Conservation (phyloP, 2,888 invertebrate species). For the Calephelis perditalis region DNA sequence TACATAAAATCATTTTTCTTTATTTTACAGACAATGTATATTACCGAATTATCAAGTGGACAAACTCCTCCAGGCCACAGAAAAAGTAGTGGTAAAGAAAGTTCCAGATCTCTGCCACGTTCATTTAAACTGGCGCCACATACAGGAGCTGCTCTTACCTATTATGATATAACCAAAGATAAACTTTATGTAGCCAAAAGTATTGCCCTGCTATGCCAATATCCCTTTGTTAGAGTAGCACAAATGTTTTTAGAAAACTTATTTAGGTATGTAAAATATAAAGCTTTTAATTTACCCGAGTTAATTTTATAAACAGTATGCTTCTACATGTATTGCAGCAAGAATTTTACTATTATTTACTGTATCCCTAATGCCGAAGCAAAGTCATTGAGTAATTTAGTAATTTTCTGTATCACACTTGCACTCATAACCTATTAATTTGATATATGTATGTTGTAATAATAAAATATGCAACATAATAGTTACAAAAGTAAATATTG, state of each 20-base stretch:
- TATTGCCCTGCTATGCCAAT: slow-evolving; percentile 94
- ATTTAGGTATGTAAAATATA: slow-evolving; percentile 81
- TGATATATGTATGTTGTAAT: too few species aligned
- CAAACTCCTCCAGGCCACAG: slow-evolving; percentile 81
- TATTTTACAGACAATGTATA: slow-evolving; percentile 87
- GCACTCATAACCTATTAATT: too few species aligned
- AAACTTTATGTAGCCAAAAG: slow-evolving; percentile 97
- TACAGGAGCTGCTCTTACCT: slow-evolving; percentile 87
- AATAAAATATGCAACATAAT: too few species aligned
- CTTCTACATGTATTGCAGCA: too few species aligned
- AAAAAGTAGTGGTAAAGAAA: slow-evolving; percentile 79
- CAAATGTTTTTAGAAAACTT: slow-evolving; percentile 92
- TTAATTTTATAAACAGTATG: too few species aligned
- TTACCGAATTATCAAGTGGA: slow-evolving; percentile 92
- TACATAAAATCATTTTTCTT: background rate
- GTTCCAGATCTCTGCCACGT: slow-evolving; percentile 91
- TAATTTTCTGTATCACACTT: too few species aligned
- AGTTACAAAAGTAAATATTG: too few species aligned
- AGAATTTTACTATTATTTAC: too few species aligned
- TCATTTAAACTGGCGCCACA: slow-evolving; percentile 92
- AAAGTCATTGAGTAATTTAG: too few species aligned
- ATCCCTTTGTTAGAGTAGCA: slow-evolving; percentile 92
- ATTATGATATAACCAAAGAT: slow-evolving; percentile 96
- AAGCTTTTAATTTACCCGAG: too few species aligned
- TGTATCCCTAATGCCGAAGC: too few species aligned